These are phyloP conservation scores for Thalassoma bifasciatum DNA, from an alignment of 2,113 vertebrate species.

Conservation along the genomic window DNA sequence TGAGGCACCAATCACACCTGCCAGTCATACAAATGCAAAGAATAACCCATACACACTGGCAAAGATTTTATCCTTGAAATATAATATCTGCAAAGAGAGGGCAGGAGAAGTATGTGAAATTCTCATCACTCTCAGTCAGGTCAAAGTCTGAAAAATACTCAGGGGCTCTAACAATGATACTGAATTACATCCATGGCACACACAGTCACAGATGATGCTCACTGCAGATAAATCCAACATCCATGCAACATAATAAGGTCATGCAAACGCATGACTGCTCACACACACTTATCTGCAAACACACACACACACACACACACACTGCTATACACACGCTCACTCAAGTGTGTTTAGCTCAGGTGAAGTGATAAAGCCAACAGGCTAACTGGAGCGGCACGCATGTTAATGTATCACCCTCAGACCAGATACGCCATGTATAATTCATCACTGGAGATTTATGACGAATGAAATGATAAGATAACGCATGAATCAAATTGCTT, in stretches of 20 bases:
- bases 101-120: background rate
- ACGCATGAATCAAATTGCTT: background rate
- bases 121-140: constrained; percentile 14
- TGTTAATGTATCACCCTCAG: constrained; percentile 45
- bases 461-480: constrained; percentile 26
- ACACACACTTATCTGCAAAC: constrained; percentile 64
- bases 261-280: constrained; percentile 65
- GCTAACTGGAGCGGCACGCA: constrained; percentile 43
- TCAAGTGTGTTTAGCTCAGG: constrained; percentile 57
- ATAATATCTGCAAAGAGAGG: background rate
- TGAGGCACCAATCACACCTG: constrained; percentile 63
- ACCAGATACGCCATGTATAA: constrained; percentile 53
- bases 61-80: constrained; percentile 4
- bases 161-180: constrained; percentile 13
- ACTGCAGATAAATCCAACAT: constrained; percentile 50
- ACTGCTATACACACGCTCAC: constrained; percentile 33
- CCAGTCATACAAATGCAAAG: constrained; percentile 37
- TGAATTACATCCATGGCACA: constrained; percentile 2
- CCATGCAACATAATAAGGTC: constrained; percentile 74
- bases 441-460: constrained; percentile 57
- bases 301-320: constrained; percentile 51
- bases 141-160: constrained; percentile 46
- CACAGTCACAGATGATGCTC: constrained; percentile 38
- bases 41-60: background rate
- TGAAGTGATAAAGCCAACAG: constrained; percentile 58